Percentiles rank a stretch among this genome's conserved stretches.
These are phyloP conservation scores for Microtus ochrogaster DNA, from an alignment of 2,113 vertebrate species.

Conservation along the genomic window DNA sequence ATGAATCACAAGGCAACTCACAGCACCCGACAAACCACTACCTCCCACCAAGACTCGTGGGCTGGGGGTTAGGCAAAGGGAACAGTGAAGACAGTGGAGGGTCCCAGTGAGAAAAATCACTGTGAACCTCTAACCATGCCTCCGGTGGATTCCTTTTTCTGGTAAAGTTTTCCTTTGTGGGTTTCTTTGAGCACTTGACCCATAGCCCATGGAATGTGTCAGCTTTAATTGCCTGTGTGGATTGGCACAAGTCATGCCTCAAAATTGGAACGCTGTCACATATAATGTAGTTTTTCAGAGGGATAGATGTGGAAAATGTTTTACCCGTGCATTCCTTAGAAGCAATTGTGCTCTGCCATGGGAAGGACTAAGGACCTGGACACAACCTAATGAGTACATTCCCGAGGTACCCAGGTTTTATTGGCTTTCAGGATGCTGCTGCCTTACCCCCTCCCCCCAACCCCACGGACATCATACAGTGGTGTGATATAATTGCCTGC, in stretches of 20 bases:
- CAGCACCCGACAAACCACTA: not conserved
- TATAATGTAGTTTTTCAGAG: conserved; percentile 69
- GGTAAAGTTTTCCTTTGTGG: conserved; percentile 61
- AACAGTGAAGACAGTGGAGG: not conserved
- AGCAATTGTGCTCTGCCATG: conserved; percentile 34
- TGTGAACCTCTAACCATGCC: not conserved
- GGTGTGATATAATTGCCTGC: not conserved
- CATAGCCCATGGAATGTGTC: conserved; percentile 74
- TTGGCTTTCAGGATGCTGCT: not conserved
- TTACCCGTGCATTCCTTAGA: conserved; percentile 68
- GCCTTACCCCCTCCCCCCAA: not conserved
- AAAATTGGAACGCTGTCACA: conserved; percentile 74
- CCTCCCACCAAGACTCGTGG: not conserved
- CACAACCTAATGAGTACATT: not conserved
- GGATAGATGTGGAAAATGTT: conserved; percentile 72
- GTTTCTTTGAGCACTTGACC: conserved; percentile 73
- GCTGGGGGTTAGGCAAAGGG: not conserved
- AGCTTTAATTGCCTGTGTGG: conserved; percentile 78
- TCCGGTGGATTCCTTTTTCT: conserved; percentile 40
- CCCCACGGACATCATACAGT: not conserved
- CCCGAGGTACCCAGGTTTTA: not conserved
- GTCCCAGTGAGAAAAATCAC: not conserved
- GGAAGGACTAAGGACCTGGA: not conserved
- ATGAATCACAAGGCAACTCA: not conserved
- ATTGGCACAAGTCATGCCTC: conserved; percentile 72